Conservation (phyloP, 2,888 invertebrate species). For the Plebejus argus region DNA sequence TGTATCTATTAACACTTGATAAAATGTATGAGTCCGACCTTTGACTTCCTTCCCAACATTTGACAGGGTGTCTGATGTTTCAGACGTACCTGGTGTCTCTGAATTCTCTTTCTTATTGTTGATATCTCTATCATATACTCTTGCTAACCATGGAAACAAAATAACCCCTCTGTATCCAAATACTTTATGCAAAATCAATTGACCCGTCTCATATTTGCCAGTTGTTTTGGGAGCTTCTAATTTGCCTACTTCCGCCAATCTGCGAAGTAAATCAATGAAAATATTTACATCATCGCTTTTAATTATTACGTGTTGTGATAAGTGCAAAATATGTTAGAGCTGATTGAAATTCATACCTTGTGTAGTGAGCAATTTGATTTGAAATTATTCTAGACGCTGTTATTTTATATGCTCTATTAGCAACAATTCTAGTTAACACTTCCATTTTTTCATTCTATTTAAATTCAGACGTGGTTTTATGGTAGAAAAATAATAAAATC, state of each 20-base stretch:
- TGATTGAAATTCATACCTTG: conserved; percentile 56
- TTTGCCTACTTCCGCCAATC: conserved; percentile 96
- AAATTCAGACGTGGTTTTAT: conserved; percentile 16
- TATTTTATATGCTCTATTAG: conserved; percentile 62
- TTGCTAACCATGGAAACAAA: conserved; percentile 97
- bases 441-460: conserved; percentile 78
- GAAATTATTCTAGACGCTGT: conserved; percentile 65
- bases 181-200: conserved; percentile 96
- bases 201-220: conserved; percentile 97
- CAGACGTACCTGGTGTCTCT: conserved; percentile 55
- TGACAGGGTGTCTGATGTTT: conserved; percentile 63
- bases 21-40: conserved; percentile 95
- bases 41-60: conserved; percentile 91
- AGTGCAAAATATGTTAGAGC: background rate
- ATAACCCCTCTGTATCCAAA: conserved; percentile 99
- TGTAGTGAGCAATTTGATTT: conserved; percentile 71
- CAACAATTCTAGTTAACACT: conserved; percentile 72
- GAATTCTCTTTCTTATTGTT: conserved; percentile 84
- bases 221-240: conserved; percentile 92
- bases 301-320: background rate
- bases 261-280: conserved; percentile 57
- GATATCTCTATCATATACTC: conserved; percentile 96
- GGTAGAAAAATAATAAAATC: background rate
- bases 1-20: conserved; percentile 98
- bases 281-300: conserved; percentile 40